Percentiles rank a stretch among this genome's conserved stretches.
Evolutionary conservation across 2,113 vertebrate species (phyloP).

Genomic region (Parus major): DNA sequence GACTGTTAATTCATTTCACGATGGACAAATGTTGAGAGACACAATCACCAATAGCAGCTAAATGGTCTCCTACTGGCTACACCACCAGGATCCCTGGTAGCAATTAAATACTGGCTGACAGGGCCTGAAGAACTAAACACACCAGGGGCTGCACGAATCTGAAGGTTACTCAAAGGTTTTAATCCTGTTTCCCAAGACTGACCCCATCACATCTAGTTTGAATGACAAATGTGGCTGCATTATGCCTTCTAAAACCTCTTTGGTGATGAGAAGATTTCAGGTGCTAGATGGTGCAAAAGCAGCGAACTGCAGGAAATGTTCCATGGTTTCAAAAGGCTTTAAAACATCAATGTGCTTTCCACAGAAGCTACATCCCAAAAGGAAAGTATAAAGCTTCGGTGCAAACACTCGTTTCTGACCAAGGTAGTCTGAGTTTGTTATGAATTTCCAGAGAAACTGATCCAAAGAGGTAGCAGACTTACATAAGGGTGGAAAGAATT

Average conservation of each 20-base stretch:
- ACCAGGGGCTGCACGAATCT: background rate
- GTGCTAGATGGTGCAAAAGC: slow-evolving; percentile 34
- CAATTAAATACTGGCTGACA: background rate
- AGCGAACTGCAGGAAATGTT: background rate
- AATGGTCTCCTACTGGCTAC: background rate
- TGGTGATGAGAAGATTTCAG: slow-evolving; percentile 30
- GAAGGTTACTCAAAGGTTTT: slow-evolving; percentile 26
- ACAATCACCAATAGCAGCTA: background rate
- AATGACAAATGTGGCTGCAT: slow-evolving; percentile 7
- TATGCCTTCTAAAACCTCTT: slow-evolving; percentile 26
- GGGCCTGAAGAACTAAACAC: background rate
- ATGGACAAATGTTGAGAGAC: background rate
- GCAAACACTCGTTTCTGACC: background rate
- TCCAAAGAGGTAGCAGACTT: background rate
- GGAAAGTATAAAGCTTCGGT: slow-evolving; percentile 22
- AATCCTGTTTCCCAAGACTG: slow-evolving; percentile 33
- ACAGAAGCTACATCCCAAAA: slow-evolving; percentile 6
- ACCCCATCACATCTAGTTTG: background rate
- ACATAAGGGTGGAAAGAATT: background rate
- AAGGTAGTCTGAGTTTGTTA: background rate
- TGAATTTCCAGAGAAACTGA: slow-evolving; percentile 7
- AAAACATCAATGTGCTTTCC: slow-evolving; percentile 14
- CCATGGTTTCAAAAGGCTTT: slow-evolving; percentile 37
- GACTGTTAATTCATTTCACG: background rate
- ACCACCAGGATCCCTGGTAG: background rate